Evolutionary conservation across 2,888 invertebrate species (phyloP), one percentile per base, ranked within the genome.

Genomic region (Cheilosia pagana): DNA sequence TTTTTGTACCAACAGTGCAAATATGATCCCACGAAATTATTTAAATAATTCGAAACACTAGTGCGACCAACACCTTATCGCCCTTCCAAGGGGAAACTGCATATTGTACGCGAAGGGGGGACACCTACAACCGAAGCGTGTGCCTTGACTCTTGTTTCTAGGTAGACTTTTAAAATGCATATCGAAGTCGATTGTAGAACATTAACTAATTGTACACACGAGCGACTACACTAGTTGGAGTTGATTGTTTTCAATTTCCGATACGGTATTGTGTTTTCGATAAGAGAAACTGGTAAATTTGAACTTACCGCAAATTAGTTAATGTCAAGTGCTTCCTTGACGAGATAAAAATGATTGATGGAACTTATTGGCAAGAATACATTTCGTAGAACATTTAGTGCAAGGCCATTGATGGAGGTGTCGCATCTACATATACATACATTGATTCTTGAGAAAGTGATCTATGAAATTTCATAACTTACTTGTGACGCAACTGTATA

Each of bases 301-400:
- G 55, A 48, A 39, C 43, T 57, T 65, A 8, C 41, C 60, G 55
- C 41, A 75, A 65, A 65, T 53, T 63, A 55, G 45, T 48, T 39
- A 35, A 57, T 70, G 25, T 57, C 7, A 35, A 19, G 28, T 31
- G 52, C 28, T 53, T 14, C 12, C 4, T 14, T 25, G 6, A 21
- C 16, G 16, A 16, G 53, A 67, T 65, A 65, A 67, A 67, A 67
- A 35, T 12, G 8, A 35, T 35, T 35, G n/a, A 31, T 68, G 19
- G 31, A 45, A 43, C 55, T 48, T 67, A 28, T 41, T 67, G 16
- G n/a, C 45, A 28, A 55, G 19, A 62, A 62, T 14, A n/a, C 19
- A 62, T 48, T 28, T 31, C n/a, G 39, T 12, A 1, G 6, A 43
- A 45, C 25, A 60, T 43, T 28, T 5, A 28, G 7, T 28, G 10